Percentiles rank a stretch among this genome's conserved stretches.
Evolutionary conservation across 2,113 vertebrate species (phyloP).

Genomic region (Tringa solitaria): DNA sequence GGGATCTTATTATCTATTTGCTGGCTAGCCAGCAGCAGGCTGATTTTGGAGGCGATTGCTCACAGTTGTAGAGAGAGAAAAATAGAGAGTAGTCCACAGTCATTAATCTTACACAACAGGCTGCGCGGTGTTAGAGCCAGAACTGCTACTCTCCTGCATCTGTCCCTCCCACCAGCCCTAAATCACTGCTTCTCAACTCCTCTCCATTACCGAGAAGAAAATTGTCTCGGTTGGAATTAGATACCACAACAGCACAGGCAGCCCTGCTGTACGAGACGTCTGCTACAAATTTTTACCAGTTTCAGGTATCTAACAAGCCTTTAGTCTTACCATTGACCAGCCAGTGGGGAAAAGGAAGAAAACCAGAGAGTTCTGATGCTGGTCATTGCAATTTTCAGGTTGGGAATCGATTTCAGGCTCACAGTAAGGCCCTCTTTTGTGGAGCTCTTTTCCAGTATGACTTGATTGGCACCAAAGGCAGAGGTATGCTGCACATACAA

Average conservation of each 20-base stretch:
- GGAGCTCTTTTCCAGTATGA: neutral
- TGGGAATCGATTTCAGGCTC: neutral
- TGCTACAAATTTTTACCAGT: neutral
- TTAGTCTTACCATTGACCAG: neutral
- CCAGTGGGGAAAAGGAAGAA: neutral
- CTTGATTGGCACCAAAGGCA: neutral
- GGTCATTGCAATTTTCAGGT: neutral
- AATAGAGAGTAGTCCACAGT: constrained; percentile 37
- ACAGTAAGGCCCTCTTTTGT: neutral
- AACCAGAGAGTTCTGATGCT: neutral
- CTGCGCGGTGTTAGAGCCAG: neutral
- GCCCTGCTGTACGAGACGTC: neutral
- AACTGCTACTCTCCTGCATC: constrained; percentile 51
- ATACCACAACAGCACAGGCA: neutral
- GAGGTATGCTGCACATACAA: accelerated
- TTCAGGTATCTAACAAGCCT: neutral
- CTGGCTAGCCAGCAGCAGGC: constrained; percentile 51
- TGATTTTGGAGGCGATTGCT: constrained; percentile 55
- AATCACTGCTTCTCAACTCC: constrained; percentile 36
- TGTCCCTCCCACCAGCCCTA: constrained; percentile 53
- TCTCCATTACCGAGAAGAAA: neutral
- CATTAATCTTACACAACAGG: constrained; percentile 67
- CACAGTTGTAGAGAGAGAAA: constrained; percentile 50
- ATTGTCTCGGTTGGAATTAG: neutral
- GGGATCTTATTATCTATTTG: constrained; percentile 65